Evolutionary conservation across 2,113 vertebrate species (phyloP).

Genomic region (Solea solea): DNA sequence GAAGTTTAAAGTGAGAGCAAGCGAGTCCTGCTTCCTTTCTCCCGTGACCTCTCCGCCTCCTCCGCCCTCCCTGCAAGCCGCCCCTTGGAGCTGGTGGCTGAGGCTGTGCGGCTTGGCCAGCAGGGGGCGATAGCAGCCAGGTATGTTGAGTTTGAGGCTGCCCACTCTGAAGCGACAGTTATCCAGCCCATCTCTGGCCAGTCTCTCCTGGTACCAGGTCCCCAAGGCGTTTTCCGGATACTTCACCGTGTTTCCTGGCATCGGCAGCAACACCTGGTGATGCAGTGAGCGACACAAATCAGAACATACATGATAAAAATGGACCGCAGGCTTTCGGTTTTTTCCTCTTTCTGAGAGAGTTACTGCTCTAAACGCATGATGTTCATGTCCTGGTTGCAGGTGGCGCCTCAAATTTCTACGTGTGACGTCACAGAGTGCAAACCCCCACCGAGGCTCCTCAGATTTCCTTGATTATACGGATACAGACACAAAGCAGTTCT

Average conservation of each 20-base stretch:
- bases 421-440: too few relatives aligned
- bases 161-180: conserved; percentile 86
- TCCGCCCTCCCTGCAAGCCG: conserved; percentile 1
- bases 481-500: too few relatives aligned
- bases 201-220: conserved; percentile 84
- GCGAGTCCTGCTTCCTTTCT: conserved; percentile 28
- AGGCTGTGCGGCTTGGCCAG: conserved; percentile 86
- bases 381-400: too few relatives aligned
- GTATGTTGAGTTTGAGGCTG: conserved; percentile 89
- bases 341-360: too few relatives aligned
- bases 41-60: conserved; percentile 24
- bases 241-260: conserved; percentile 90
- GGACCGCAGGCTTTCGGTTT: too few relatives aligned
- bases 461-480: too few relatives aligned
- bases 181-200: conserved; percentile 85
- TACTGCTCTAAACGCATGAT: too few relatives aligned
- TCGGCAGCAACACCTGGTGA: conserved; percentile 89
- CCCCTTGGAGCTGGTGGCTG: conserved; percentile 76
- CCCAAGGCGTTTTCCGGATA: conserved; percentile 86
- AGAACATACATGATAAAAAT: not conserved
- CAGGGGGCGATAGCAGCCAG: conserved; percentile 91
- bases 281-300: not conserved
- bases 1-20: conserved; percentile 85
- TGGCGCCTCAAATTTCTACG: too few relatives aligned
- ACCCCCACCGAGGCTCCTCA: too few relatives aligned